A percentile compares a stretch with the other conserved stretches of the same genome.
phyloP scores from a whole-genome alignment of 1,140 invertebrate species.

The Leptonema lineaticorne region DNA sequence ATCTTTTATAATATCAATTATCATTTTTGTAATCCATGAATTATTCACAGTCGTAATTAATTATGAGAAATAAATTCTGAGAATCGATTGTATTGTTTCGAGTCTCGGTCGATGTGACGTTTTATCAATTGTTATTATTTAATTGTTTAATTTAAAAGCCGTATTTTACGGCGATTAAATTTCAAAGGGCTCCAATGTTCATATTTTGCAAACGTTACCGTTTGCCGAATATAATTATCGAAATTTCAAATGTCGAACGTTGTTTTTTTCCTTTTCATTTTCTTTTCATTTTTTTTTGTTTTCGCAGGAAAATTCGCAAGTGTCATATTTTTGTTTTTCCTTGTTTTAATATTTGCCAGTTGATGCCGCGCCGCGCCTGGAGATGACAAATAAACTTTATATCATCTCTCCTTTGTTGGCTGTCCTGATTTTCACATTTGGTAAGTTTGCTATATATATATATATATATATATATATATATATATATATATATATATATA shows the following conservation, averaged over 20 bases:
- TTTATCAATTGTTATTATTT: too few species aligned
- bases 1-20: too few species aligned
- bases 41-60: slow-evolving; percentile 1
- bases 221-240: background rate
- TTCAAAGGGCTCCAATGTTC: too few species aligned
- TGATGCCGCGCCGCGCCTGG: slow-evolving; percentile 22
- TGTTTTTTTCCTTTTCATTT: too few species aligned
- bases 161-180: too few species aligned
- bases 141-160: too few species aligned
- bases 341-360: slow-evolving; percentile 25
- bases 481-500: too few species aligned
- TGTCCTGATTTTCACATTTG: slow-evolving; percentile 14
- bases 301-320: background rate
- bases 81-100: slow-evolving; percentile 5
- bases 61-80: slow-evolving; percentile 10
- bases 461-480: too few species aligned
- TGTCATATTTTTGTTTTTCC: slow-evolving; percentile 31
- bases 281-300: background rate
- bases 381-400: slow-evolving; percentile 36
- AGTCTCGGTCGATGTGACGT: too few species aligned
- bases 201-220: too few species aligned
- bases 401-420: slow-evolving; percentile 26
- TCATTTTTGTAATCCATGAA: too few species aligned
- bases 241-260: too few species aligned
- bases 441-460: slow-evolving; percentile 27